Base-by-base conservation (phyloP, 2,888 invertebrate species). In the Syritta pipiens region DNA sequence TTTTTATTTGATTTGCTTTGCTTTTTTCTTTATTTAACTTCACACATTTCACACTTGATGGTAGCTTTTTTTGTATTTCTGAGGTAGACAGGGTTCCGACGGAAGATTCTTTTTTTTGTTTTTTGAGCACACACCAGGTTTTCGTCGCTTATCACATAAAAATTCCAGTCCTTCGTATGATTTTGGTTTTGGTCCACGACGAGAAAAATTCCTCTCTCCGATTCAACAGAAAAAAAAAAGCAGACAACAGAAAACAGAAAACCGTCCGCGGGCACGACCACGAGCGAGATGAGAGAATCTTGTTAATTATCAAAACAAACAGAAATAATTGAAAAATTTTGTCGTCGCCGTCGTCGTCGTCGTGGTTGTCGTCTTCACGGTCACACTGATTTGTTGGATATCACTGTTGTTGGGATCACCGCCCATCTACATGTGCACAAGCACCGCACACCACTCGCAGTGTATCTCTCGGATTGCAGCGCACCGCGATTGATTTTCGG, bases 231-330 rank as follows among this genome's bases (percentile, higher is more conserved):
- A 10, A 12, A 57, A 63, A 10, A 51, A 26, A 35, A 40, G 14
- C 6, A 1, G 37, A 26, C 5, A 28, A 46, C 46, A 68, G 53
- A 51, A n/a, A n/a, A n/a, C n/a, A n/a, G n/a, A n/a, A n/a, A n/a
- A n/a, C n/a, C n/a, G n/a, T n/a, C n/a, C n/a, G n/a, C n/a, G n/a
- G n/a, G n/a, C n/a, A n/a, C n/a, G n/a, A n/a, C n/a, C n/a, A n/a
- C n/a, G n/a, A n/a, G n/a, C n/a, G n/a, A n/a, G n/a, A n/a, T 44
- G 49, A 22, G 22, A n/a, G 28, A 17, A 44, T 55, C 12, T 30
- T 9, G 30, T 68, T 74, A 74, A 79, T 79, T 79, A 79, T 74
- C 67, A 74, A 79, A 79, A 79, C 79, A 79, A 79, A 79, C 67
- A 79, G 59, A 77, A 77, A 59, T 62, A 44, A 51, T 69, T 76